Evolutionary conservation across 2,113 vertebrate genomes (phyloP), one percentile per base, ranked within the genome.

Genomic region (Dicentrarchus labrax): DNA sequence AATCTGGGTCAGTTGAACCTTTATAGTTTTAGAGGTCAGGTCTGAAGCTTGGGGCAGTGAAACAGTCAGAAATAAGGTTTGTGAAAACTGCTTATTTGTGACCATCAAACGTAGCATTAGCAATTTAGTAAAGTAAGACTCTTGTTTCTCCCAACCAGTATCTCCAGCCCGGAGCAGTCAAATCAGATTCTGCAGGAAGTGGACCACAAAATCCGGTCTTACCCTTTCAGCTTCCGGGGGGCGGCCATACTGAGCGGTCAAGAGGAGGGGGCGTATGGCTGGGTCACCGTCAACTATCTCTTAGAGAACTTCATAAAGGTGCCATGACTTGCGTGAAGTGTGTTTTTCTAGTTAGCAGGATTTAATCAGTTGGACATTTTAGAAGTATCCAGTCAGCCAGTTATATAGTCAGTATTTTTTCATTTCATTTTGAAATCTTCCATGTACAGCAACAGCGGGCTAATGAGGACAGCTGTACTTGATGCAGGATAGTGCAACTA

Each of bases 251-350:
- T 98, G 38, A 95, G 92, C 0, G 97, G 97, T 30, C 90, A 95
- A 15, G 93, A 96, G 24, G 97, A 98, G 75, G 97, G 96, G 0
- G 94, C 95, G 0, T 96, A 96, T 0, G 97, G 97, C 62, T 98
- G 97, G 97, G 96, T 98, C 90, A 97, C 97, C 0, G 95, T 96
- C 85, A 98, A 98, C 93, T 98, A 97, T 74, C 95, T 98, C 47
- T 92, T 96, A 69, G 94, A 96, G 62, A 97, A 96, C 91, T 97
- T 98, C 78, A 95, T 96, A 22, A 96, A 97, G 96, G 97, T 98
- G 74, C 8, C 21, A 1, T 8, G 30, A 45, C 30, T 8, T n/a
- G 2, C 60, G 22, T 19, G 11, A 57, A 41, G 12, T 38, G 15
- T 76, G 43, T 24, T 36, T 68, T 59, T 38, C 17, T 4, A 53